These are phyloP conservation scores for Nasonia giraulti DNA, from an alignment of 1,140 invertebrate species.

Conservation along the genomic window DNA sequence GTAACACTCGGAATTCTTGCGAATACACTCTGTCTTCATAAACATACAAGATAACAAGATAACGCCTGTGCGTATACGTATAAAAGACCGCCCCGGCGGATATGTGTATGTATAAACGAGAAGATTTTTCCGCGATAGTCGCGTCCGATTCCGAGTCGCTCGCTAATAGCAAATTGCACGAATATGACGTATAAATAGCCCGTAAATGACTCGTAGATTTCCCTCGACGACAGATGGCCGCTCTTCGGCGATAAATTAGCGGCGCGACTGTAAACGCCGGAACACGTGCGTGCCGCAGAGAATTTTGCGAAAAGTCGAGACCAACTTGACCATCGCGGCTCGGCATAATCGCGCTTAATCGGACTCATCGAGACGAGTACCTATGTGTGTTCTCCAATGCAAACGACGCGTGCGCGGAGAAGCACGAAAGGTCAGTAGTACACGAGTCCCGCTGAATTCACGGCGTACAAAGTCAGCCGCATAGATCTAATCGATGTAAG, in stretches of 20 bases:
- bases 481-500: neutral
- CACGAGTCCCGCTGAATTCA: too few relatives aligned
- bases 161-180: conserved; percentile 28
- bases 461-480: neutral
- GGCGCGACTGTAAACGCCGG: neutral
- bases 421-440: neutral
- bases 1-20: neutral
- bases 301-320: neutral
- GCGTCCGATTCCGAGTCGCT: neutral
- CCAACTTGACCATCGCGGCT: neutral
- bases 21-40: conserved; percentile 20
- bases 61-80: neutral
- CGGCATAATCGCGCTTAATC: neutral
- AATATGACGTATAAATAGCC: conserved; percentile 31
- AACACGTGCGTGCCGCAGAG: conserved; percentile 1
- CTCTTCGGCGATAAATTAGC: conserved; percentile 33
- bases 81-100: neutral
- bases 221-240: conserved; percentile 4
- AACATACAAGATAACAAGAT: conserved; percentile 7
- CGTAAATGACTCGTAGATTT: conserved; percentile 32
- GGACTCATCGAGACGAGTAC: neutral
- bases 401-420: too few relatives aligned
- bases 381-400: too few relatives aligned
- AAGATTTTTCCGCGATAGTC: neutral
- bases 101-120: too few relatives aligned